Percentiles rank a stretch among this genome's conserved stretches.
phyloP scores from a whole-genome alignment of 92 coral and sea anemone species.

The Porites lobata region DNA sequence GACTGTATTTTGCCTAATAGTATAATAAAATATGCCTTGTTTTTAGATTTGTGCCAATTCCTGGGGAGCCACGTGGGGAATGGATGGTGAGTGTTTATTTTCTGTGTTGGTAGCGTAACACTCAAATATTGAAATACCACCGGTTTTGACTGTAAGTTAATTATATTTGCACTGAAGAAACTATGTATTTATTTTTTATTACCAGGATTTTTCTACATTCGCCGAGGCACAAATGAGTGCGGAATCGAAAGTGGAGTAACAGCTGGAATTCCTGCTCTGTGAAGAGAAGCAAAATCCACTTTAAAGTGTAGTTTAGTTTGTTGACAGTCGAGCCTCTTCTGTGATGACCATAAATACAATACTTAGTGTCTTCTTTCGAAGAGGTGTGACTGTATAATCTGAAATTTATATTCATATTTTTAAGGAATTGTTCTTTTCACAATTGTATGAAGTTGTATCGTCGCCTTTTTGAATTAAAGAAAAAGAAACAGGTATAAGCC shows the following conservation, averaged over 20 bases:
- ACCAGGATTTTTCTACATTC: conserved; percentile 81
- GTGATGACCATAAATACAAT: not conserved
- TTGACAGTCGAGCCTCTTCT: not conserved
- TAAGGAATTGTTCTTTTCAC: no score
- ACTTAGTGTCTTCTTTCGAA: not conserved
- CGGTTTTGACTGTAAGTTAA: no score
- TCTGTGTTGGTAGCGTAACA: not conserved
- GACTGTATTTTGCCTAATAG: no score
- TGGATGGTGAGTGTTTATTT: conserved; percentile 66
- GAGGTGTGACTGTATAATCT: no score
- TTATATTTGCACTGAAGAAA: no score
- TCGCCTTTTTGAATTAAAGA: not conserved
- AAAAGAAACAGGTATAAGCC: no score
- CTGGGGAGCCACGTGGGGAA: conserved; percentile 92
- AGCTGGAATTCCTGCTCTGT: conserved; percentile 77
- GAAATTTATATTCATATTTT: no score
- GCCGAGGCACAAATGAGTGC: conserved; percentile 91
- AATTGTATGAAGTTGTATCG: not conserved
- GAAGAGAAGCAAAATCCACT: not conserved
- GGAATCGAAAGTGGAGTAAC: conserved; percentile 85
- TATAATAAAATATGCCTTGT: not conserved
- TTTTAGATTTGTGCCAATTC: conserved; percentile 95
- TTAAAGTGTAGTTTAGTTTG: not conserved
- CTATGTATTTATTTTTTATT: not conserved
- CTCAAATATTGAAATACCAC: no score